phyloP scores from a whole-genome alignment of 2,797 vertebrate genomes.

The Tinamus major region DNA sequence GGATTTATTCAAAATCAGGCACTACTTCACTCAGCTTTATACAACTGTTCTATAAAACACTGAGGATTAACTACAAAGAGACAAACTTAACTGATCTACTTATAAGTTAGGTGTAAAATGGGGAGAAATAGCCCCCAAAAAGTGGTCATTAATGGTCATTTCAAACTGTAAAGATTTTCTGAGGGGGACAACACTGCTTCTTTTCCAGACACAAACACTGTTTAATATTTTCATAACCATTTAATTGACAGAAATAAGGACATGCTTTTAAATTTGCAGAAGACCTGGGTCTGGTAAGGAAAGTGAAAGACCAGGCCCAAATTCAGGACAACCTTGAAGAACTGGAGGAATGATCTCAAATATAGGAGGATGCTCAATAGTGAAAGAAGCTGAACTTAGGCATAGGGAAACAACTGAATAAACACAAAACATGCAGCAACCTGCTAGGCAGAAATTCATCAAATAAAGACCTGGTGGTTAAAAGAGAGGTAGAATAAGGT shows the following conservation, averaged over 20 bases:
- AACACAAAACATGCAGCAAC: neutral
- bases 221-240: neutral
- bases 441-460: neutral
- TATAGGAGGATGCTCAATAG: neutral
- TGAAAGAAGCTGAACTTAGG: neutral
- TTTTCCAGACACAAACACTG: neutral
- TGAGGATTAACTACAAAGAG: neutral
- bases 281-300: neutral
- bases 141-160: neutral
- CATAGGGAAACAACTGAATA: neutral
- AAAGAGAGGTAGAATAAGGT: neutral
- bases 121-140: neutral
- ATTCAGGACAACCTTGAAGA: neutral
- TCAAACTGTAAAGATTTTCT: neutral
- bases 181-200: neutral
- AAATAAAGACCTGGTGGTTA: neutral
- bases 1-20: slow-evolving; percentile 6
- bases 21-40: neutral
- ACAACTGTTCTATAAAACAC: neutral
- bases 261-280: neutral
- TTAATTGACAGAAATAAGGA: neutral
- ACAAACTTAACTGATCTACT: neutral
- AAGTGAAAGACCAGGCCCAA: neutral
- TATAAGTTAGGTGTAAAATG: neutral
- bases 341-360: neutral